Percentiles rank a stretch among this genome's conserved stretches.
phyloP scores from a whole-genome alignment of 1,140 invertebrate genomes.

The Araneus ventricosus region DNA sequence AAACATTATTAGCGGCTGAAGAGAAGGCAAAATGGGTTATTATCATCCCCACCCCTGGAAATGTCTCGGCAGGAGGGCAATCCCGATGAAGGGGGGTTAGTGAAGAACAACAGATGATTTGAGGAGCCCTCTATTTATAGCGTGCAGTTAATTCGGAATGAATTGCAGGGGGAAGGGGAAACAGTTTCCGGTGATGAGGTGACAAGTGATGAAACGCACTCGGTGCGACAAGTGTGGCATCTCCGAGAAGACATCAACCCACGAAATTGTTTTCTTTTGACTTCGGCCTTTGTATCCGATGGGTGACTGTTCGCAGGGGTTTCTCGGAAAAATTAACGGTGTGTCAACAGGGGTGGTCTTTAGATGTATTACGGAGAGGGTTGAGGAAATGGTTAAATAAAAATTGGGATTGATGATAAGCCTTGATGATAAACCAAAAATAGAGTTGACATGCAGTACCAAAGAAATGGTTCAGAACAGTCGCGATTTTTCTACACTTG shows the following conservation, averaged over 20 bases:
- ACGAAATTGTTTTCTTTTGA: neutral
- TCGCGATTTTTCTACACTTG: no score
- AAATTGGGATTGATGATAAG: no score
- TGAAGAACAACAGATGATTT: neutral
- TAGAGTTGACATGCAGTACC: no score
- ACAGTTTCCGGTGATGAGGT: neutral
- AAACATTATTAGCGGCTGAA: neutral
- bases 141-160: neutral
- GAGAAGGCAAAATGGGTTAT: neutral
- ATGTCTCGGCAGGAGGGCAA: neutral
- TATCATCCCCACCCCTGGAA: neutral
- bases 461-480: no score
- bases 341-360: neutral
- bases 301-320: neutral
- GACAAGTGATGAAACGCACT: conserved; percentile 59
- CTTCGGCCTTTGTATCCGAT: neutral
- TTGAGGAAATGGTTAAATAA: neutral
- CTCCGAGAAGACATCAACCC: neutral
- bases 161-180: neutral
- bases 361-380: neutral
- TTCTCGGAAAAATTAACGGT: neutral
- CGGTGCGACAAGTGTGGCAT: conserved; percentile 17
- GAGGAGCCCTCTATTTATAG: conserved; percentile 35
- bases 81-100: neutral
- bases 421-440: no score